Percentiles rank a stretch among this genome's conserved stretches.
Evolutionary conservation across 2,113 vertebrate species (phyloP).

Genomic region (Pseudopodoces humilis): DNA sequence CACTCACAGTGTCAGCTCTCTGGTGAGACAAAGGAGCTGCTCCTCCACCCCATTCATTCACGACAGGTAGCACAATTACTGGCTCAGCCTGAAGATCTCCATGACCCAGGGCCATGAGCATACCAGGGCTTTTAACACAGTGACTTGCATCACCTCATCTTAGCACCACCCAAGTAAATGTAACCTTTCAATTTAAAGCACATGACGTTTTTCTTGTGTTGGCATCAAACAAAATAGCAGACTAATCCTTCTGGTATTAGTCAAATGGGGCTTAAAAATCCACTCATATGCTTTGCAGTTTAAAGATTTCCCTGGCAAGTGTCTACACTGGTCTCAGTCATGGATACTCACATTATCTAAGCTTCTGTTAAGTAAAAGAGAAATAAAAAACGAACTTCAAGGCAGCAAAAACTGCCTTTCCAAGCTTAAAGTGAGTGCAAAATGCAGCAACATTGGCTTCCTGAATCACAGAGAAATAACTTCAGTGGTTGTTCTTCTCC

Average conservation of each 20-base stretch:
- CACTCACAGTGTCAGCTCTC: neutral
- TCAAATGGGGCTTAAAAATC: neutral
- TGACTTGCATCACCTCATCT: neutral
- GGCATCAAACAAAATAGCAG: neutral
- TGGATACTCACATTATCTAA: neutral
- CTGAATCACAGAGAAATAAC: neutral
- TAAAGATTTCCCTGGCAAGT: constrained; percentile 13
- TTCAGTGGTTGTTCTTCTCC: neutral
- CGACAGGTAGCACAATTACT: neutral
- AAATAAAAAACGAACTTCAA: neutral
- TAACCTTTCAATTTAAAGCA: neutral
- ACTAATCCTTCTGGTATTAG: constrained; percentile 20
- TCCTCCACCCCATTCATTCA: neutral
- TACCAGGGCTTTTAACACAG: neutral
- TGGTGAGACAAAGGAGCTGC: rapidly evolving
- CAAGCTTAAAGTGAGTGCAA: neutral
- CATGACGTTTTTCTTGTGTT: neutral
- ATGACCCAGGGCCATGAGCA: neutral
- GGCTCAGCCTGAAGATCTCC: neutral
- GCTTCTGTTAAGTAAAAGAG: neutral
- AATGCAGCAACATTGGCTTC: neutral
- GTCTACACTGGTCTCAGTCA: neutral
- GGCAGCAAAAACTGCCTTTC: neutral
- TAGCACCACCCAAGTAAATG: neutral
- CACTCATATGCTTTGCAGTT: neutral